Conservation (phyloP, 2,797 vertebrate species). For the Microctenopoma steveboyesi region DNA sequence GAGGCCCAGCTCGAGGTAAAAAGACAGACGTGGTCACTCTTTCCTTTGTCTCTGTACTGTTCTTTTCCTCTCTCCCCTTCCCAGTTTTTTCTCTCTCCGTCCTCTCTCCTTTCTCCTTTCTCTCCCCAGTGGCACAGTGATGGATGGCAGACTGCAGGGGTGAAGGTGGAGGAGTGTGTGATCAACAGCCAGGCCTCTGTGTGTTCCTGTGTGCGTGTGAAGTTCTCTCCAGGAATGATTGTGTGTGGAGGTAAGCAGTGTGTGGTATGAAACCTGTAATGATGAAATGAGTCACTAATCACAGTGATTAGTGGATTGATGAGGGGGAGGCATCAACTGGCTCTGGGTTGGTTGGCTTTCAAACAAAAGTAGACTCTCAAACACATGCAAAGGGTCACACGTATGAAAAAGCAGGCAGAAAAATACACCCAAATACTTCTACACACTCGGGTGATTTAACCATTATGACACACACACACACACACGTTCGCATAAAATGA, state of each 20-base stretch:
- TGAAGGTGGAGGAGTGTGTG: slow-evolving; percentile 75
- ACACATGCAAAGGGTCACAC: slow-evolving; percentile 22
- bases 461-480: slow-evolving; percentile 30
- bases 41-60: slow-evolving; percentile 59
- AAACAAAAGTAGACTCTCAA: slow-evolving; percentile 26
- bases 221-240: slow-evolving; percentile 44
- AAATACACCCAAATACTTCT: slow-evolving; percentile 8
- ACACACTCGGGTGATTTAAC: slow-evolving; percentile 38
- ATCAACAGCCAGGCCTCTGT: slow-evolving; percentile 60
- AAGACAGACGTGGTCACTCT: slow-evolving; percentile 62
- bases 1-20: slow-evolving; percentile 73
- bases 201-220: slow-evolving; percentile 4
- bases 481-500: slow-evolving; percentile 61
- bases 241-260: slow-evolving; percentile 46
- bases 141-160: slow-evolving; percentile 77
- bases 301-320: slow-evolving; percentile 74
- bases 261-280: slow-evolving; percentile 75
- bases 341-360: slow-evolving; percentile 33
- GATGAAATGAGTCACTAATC: slow-evolving; percentile 79
- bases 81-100: slow-evolving; percentile 25
- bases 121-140: slow-evolving; percentile 67
- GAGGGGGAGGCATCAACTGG: slow-evolving; percentile 46
- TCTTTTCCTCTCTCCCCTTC: slow-evolving; percentile 39
- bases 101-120: slow-evolving; percentile 41
- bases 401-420: neutral